Conservation (phyloP, 2,888 invertebrate genomes). For the Agrochola macilenta region DNA sequence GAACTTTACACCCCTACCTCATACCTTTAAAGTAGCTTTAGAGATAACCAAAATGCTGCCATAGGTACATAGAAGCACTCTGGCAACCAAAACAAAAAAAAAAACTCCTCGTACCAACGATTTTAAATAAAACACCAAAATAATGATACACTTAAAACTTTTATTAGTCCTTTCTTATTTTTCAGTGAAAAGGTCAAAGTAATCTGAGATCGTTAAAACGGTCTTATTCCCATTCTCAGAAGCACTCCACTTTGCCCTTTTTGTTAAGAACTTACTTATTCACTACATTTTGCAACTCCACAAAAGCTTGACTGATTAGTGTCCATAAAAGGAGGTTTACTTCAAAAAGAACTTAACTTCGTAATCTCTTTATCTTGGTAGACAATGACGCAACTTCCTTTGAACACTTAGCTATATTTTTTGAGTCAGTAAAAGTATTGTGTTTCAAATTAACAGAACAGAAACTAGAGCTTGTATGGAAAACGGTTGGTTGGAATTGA, state of each 20-base stretch:
- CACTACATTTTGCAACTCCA: slow-evolving; percentile 40
- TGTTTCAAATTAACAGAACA: slow-evolving; percentile 38
- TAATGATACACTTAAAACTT: slow-evolving; percentile 1
- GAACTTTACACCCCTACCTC: too few relatives aligned
- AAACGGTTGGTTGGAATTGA: neutral
- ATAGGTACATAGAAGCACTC: too few relatives aligned
- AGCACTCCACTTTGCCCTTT: slow-evolving; percentile 10
- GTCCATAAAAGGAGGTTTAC: slow-evolving; percentile 37
- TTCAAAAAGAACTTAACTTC: slow-evolving; percentile 30
- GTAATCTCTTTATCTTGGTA: slow-evolving; percentile 51
- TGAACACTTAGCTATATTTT: slow-evolving; percentile 42
- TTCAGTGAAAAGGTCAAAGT: slow-evolving; percentile 32
- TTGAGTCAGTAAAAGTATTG: slow-evolving; percentile 50
- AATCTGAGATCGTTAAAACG: slow-evolving; percentile 21
- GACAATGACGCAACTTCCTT: slow-evolving; percentile 55
- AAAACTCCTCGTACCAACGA: too few relatives aligned
- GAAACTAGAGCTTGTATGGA: slow-evolving; percentile 30
- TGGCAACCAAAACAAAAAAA: too few relatives aligned
- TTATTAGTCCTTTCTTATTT: slow-evolving; percentile 17
- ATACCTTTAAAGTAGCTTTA: neutral
- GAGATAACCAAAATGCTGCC: neutral
- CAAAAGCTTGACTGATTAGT: slow-evolving; percentile 39
- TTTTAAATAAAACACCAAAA: too few relatives aligned
- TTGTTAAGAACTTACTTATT: slow-evolving; percentile 13
- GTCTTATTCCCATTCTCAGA: slow-evolving; percentile 11